phyloP scores from a whole-genome alignment of 1,140 invertebrate species.

The Adoxophyes honmai region DNA sequence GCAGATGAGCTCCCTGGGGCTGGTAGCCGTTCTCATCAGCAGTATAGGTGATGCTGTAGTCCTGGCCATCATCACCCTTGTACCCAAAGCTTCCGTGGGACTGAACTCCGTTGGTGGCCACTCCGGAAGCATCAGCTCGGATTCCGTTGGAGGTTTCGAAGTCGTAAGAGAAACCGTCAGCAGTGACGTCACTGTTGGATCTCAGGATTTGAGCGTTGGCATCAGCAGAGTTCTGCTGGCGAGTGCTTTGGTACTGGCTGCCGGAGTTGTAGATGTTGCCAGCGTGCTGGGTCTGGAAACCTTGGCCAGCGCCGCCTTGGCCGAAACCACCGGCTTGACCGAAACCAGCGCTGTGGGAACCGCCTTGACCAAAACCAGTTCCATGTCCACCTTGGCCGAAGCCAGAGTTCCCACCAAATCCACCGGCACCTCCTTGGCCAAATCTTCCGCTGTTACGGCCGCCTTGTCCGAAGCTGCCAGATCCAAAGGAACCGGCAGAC shows the following conservation, averaged over 20 bases:
- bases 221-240: constrained; percentile 29
- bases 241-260: constrained; percentile 17
- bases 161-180: constrained; percentile 67
- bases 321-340: constrained; percentile 20
- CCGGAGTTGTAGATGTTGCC: constrained; percentile 26
- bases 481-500: constrained; percentile 18
- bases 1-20: constrained; percentile 85
- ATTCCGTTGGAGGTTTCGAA: constrained; percentile 71
- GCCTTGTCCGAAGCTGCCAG: constrained; percentile 22
- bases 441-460: too few species aligned
- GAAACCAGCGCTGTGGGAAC: constrained; percentile 15
- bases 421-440: constrained; percentile 27
- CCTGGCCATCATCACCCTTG: constrained; percentile 83
- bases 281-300: constrained; percentile 21
- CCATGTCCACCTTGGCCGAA: constrained; percentile 34
- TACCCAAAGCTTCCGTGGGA: constrained; percentile 65
- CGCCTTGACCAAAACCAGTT: constrained; percentile 3
- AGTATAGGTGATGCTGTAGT: constrained; percentile 84
- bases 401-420: constrained; percentile 19
- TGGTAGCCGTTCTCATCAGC: constrained; percentile 89
- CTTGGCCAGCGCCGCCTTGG: constrained; percentile 38
- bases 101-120: constrained; percentile 62
- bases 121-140: constrained; percentile 59
- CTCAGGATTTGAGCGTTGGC: constrained; percentile 63
- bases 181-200: constrained; percentile 63